Evolutionary conservation across 2,888 invertebrate genomes (phyloP), one percentile per base, ranked within the genome.

Genomic region (Phrixothrix hirtus): DNA sequence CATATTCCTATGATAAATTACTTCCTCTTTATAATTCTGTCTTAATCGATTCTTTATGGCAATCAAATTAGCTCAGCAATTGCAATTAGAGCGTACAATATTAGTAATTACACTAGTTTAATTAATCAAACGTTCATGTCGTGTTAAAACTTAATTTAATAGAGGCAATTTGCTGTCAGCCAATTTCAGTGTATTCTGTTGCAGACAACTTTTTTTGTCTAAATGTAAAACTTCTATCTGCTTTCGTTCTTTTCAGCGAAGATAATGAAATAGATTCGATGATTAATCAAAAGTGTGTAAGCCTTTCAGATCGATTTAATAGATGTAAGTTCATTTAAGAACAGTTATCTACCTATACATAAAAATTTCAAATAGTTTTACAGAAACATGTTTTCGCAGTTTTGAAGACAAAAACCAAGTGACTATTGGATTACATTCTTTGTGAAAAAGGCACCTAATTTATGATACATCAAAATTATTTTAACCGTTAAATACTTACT

Each of bases 341-440:
- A 43, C 42, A 43, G 42, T 43, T 43, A 43, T 2, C 14, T 15
- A 26, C 13, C 13, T 25, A 43, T 32, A 42, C 30, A 41, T 41
- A 31, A 43, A 34, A 25, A 43, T 14, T 11, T 21, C 31, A 32
- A 17, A 30, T 30, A 30, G 42, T 44, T 50, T 46, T 42, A 39
- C 47, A 46, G 42, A 54, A 51, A n/a, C n/a, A n/a, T n/a, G n/a
- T n/a, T n/a, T n/a, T n/a, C n/a, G n/a, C n/a, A n/a, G n/a, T n/a
- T n/a, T n/a, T 46, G 44, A 54, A 57, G 50, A 7, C 38, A 38
- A 43, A 38, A 47, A 43, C 54, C 21, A 43, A 47, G 41, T 39
- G 46, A 54, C 47, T 57, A 54, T 51, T 42, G 51, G 54, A 57
- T 50, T 57, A 57, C 50, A 57, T 57, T 57, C 53, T 47, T 49